phyloP scores from a whole-genome alignment of 1,140 invertebrate genomes.

The Cydia amplana region DNA sequence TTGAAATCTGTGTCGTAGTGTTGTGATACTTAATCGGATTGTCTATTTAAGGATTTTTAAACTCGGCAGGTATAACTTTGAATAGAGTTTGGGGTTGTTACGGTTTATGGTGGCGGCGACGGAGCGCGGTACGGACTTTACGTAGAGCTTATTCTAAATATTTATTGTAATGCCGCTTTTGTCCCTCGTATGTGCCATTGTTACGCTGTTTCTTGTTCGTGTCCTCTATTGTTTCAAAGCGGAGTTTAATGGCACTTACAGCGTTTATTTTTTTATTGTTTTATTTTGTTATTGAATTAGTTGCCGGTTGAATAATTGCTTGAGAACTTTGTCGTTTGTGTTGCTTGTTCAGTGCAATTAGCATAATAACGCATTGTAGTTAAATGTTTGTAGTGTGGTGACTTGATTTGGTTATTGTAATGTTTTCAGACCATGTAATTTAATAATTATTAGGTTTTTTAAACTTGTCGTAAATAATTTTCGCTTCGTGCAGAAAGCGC shows the following conservation, averaged over 20 bases:
- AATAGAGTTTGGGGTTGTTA: constrained; percentile 17
- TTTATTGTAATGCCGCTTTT: constrained; percentile 55
- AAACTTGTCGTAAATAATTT: neutral
- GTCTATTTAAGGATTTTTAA: constrained; percentile 19
- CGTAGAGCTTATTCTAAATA: constrained; percentile 60
- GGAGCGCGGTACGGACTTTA: constrained; percentile 39
- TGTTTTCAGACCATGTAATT: neutral
- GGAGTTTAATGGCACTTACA: constrained; percentile 43
- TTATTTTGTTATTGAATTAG: constrained; percentile 51
- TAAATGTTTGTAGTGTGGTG: neutral
- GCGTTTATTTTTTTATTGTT: constrained; percentile 50
- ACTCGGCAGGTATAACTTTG: constrained; percentile 33
- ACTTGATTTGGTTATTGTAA: neutral
- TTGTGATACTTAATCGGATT: constrained; percentile 17
- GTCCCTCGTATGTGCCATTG: constrained; percentile 45
- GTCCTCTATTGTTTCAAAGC: constrained; percentile 35
- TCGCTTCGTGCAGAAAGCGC: neutral
- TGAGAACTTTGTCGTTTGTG: constrained; percentile 41
- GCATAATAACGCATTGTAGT: neutral
- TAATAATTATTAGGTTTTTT: neutral
- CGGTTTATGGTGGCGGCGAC: constrained; percentile 30
- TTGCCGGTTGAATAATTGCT: constrained; percentile 43
- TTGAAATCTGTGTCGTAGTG: constrained; percentile 17
- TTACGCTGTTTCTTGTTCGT: constrained; percentile 39
- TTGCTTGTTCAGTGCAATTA: constrained; percentile 32